Evolutionary conservation across 2,113 vertebrate species (phyloP).

Genomic region (Eclectus roratus): DNA sequence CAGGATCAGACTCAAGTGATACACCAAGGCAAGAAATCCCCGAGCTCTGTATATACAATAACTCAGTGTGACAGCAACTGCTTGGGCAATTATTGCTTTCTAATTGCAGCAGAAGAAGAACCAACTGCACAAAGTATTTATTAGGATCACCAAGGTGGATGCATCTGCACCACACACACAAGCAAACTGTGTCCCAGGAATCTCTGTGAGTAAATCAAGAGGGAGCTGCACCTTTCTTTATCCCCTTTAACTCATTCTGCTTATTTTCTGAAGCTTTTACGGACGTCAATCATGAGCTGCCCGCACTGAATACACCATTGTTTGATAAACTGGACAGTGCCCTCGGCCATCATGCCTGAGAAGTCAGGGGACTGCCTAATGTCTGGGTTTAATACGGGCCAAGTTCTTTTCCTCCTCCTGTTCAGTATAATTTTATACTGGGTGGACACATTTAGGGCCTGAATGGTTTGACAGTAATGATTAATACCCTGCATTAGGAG

Average conservation of each 20-base stretch:
- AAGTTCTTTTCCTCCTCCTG: conserved; percentile 36
- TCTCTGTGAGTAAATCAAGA: not conserved
- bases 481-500: conserved; percentile 86
- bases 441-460: conserved; percentile 74
- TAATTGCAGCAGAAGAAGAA: not conserved
- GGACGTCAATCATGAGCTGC: not conserved
- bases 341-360: not conserved
- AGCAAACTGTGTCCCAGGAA: not conserved
- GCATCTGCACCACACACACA: not conserved
- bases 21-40: not conserved
- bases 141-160: not conserved
- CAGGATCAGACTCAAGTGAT: not conserved
- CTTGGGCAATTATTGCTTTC: not conserved
- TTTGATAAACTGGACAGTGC: not conserved
- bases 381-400: conserved; percentile 61
- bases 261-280: not conserved
- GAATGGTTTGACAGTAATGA: conserved; percentile 82
- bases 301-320: not conserved
- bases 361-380: not conserved
- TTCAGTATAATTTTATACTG: conserved; percentile 72
- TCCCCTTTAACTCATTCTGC: not conserved
- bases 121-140: not conserved
- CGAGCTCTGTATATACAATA: not conserved
- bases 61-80: not conserved
- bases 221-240: not conserved